Evolutionary conservation across 2,797 vertebrate species (phyloP).

Genomic region (Parotocinclus haroldoi): DNA sequence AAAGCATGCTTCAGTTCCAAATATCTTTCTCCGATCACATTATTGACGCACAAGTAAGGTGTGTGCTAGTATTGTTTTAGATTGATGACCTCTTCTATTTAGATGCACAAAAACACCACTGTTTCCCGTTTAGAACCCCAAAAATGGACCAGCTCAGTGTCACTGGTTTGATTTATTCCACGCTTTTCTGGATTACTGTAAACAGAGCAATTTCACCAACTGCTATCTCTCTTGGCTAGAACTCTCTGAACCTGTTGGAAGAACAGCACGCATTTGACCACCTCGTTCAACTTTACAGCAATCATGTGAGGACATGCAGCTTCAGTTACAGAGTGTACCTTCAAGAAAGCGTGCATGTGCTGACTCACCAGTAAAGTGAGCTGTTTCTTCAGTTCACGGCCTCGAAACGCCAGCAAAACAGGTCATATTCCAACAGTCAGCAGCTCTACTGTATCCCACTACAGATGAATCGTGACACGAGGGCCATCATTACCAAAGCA

Average conservation of each 20-base stretch:
- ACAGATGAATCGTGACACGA: conserved; percentile 8
- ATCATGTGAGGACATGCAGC: conserved; percentile 17
- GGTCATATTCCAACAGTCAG: conserved; percentile 13
- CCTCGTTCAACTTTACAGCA: conserved; percentile 1
- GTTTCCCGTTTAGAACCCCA: not conserved
- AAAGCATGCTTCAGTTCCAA: conserved; percentile 6
- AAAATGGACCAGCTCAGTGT: not conserved
- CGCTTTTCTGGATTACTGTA: not conserved
- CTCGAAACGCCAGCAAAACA: conserved; percentile 1
- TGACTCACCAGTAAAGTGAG: conserved; percentile 20
- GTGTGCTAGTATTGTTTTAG: not conserved
- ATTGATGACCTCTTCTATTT: not conserved
- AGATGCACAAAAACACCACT: not conserved
- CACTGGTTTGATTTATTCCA: conserved; percentile 10
- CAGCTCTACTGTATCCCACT: conserved; percentile 5
- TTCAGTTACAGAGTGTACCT: conserved; percentile 18
- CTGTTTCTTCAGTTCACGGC: conserved; percentile 7
- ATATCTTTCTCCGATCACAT: conserved; percentile 11
- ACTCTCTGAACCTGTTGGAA: conserved; percentile 3
- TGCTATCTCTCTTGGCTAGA: not conserved
- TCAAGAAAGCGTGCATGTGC: conserved; percentile 20
- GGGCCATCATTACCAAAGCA: conserved; percentile 2
- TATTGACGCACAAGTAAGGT: conserved; percentile 9
- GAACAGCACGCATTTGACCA: conserved; percentile 4
- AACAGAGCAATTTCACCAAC: not conserved